Evolutionary conservation across 2,888 invertebrate genomes (phyloP), one percentile per base, ranked within the genome.

Genomic region (Plutella xylostella): DNA sequence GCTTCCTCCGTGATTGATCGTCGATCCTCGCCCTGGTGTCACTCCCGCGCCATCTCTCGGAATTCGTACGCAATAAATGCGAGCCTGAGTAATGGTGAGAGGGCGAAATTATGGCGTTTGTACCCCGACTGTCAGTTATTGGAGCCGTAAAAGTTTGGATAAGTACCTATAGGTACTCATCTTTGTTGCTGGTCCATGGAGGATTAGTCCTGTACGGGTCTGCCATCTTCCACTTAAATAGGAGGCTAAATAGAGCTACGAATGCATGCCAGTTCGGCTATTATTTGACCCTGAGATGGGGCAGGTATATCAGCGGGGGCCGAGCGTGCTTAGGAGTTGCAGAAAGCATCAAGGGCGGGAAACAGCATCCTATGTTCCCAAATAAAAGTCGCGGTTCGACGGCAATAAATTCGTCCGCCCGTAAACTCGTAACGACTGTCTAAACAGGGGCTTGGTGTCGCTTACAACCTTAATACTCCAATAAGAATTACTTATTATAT

Each of bases 1-100:
- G 77, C 80, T 67, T 72, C 69, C 69, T 65, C 66, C 71, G 62
- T 83, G 82, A 82, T 83, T 82, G 82, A 82, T 83, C 76, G 82
- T 79, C 72, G 79, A 79, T 79, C 79, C 69, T 72, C 77, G 58
- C 70, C 73, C 80, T 78, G 78, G 78, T 80, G 80, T 79, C 80
- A 82, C 78, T 79, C 70, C 70, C 72, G 74, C 72, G 63, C 76
- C 66, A 76, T 74, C 73, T 73, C 75, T 70, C 59, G 67, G 78
- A 77, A 75, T 77, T 71, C 71, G 72, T 71, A 72, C 63, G 72
- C 71, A 72, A 74, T 79, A 79, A 77, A 79, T 72, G 70, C 69
- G 57, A 66, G 71, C 34, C 68, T 74, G 73, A 79, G 73, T 78
- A 76, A 74, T 74, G 76, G 68, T 71, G 68, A 69, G 72, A 71